A percentile compares a stretch with the other conserved stretches of the same genome.
phyloP scores from a whole-genome alignment of 2,113 vertebrate genomes.

The Psittacus erithacus region DNA sequence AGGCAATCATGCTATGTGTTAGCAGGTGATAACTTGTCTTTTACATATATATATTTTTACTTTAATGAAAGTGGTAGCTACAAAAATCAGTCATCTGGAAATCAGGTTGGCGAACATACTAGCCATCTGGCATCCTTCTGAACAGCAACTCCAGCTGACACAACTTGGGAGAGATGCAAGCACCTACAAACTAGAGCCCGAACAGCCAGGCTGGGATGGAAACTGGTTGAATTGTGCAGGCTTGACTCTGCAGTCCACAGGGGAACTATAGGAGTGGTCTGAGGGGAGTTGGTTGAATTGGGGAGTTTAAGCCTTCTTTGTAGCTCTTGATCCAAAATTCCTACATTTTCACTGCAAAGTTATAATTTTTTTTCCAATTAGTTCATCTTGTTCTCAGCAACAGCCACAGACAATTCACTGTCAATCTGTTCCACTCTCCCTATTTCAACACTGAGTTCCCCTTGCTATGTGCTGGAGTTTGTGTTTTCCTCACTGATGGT shows the following conservation, averaged over 20 bases:
- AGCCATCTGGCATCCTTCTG: constrained; percentile 12
- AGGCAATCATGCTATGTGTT: background rate
- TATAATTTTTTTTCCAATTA: background rate
- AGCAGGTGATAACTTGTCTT: constrained; percentile 6
- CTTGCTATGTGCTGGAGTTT: background rate
- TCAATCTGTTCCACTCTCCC: background rate
- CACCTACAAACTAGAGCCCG: background rate
- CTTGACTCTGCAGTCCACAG: background rate
- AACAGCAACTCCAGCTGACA: background rate
- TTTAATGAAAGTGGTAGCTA: constrained; percentile 36
- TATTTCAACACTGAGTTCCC: background rate
- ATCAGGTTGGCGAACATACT: background rate
- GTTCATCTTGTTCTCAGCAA: background rate
- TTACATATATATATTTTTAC: background rate
- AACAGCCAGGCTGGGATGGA: background rate
- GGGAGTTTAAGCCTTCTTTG: background rate
- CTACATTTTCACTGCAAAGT: background rate
- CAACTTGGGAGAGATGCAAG: background rate
- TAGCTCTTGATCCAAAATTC: background rate
- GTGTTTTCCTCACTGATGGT: background rate
- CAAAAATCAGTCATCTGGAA: background rate
- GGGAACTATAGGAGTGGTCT: background rate
- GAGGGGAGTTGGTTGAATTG: background rate
- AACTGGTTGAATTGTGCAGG: background rate
- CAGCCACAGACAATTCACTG: background rate